Base-by-base conservation (phyloP, 1,140 invertebrate species). In the Aporrectodea caliginosa region DNA sequence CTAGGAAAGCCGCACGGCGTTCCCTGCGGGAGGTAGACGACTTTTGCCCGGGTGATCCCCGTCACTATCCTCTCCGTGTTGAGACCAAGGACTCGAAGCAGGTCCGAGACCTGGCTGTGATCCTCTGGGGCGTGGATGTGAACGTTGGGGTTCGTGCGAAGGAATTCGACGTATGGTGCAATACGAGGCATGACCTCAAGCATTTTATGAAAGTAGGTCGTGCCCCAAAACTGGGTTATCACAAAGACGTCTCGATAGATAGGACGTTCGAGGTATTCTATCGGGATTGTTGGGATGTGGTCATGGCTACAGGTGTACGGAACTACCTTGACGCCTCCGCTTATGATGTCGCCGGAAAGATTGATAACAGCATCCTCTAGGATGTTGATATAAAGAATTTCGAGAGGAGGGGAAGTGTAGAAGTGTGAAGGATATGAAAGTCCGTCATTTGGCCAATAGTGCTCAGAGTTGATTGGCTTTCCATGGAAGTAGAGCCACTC, bases 381-480 rank as follows among this genome's bases (percentile, higher is more conserved):
- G 22, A 81, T 22, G 75, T 77, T 68, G 1, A 81, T 35, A 29
- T 81, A 81, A 16, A 81, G 34, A 12, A 77, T 27, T 29, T 35
- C 16, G 12, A 33, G 69, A 31, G 80, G 80, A 14, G 35, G 76
- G 16, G n/a, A 29, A 29, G 27, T 30, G 70, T 73, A 81, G 71
- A 78, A 81, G 33, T n/a, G 12, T 33, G 34, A 29, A 22, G 80
- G 80, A 71, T 81, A 81, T 16, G 75, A 35, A n/a, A 74, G 73
- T n/a, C 80, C 80, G 30, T 78, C 43, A 43, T 81, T 43, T 16
- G 80, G 80, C 80, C 80, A 81, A 33, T 81, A 81, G 76, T 81
- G 69, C 29, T 35, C n/a, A 32, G 35, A 27, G 33, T 81, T 81
- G 80, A 81, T 78, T 16, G 80, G 80, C 58, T 78, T 81, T 29